phyloP scores from a whole-genome alignment of 2,888 invertebrate species.

The Pristionchus entomophagus region DNA sequence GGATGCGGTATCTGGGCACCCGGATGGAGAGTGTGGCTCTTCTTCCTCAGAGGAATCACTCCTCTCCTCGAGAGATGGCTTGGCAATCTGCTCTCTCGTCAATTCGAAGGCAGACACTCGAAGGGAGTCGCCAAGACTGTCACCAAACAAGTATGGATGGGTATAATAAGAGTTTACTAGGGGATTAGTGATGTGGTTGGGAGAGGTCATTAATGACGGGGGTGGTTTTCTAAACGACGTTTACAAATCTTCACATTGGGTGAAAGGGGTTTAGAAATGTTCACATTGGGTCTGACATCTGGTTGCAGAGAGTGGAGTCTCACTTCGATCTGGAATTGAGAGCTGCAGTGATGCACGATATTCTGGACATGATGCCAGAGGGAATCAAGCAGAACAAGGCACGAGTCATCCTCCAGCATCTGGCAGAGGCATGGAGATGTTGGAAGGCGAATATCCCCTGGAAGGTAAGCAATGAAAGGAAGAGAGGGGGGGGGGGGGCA shows the following conservation, averaged over 20 bases:
- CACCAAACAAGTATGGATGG: conserved; percentile 82
- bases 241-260: too few relatives aligned
- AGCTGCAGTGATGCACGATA: conserved; percentile 85
- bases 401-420: conserved; percentile 96
- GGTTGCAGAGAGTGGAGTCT: conserved; percentile 92
- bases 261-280: background rate
- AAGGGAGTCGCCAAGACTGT: conserved; percentile 99
- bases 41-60: conserved; percentile 99
- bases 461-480: conserved; percentile 83
- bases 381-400: conserved; percentile 99
- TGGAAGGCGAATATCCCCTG: conserved; percentile 99
- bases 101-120: conserved; percentile 98
- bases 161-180: too few relatives aligned
- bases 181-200: background rate
- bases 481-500: background rate
- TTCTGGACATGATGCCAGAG: conserved; percentile 99
- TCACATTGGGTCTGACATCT: background rate
- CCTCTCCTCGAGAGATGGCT: conserved; percentile 97
- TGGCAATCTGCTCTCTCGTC: conserved; percentile 96
- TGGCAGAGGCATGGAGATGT: conserved; percentile 99
- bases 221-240: too few relatives aligned
- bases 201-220: too few relatives aligned
- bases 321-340: conserved; percentile 98
- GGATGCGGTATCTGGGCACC: conserved; percentile 80
- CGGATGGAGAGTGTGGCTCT: conserved; percentile 99